Evolutionary conservation across 2,797 vertebrate genomes (phyloP), one percentile per base, ranked within the genome.

Genomic region (Taeniopygia guttata): DNA sequence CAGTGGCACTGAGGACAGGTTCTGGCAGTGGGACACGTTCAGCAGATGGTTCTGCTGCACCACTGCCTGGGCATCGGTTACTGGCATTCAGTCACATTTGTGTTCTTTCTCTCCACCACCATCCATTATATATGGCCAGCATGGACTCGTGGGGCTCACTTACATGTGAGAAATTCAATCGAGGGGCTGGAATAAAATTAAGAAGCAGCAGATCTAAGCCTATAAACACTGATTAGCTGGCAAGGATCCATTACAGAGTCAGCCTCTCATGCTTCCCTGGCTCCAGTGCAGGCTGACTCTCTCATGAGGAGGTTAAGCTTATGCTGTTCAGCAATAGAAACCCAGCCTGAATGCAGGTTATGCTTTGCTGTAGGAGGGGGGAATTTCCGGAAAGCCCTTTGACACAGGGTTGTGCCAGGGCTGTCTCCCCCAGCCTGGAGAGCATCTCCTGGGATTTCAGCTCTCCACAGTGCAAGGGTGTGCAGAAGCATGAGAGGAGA

Each of bases 281-380:
- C 13, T 42, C 40, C 1, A 3, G 29, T 1, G 4, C 8, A 4
- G 8, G 63, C 55, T 48, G 64, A 43, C 0, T 6, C 51, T 43
- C 5, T 55, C 1, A 0, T 1, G 23, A 15, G 7, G 9, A 12
- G n/a, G 12, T 22, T 34, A 25, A 91, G 43, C 32, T 1, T 7
- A 20, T 9, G 4, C 36, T 16, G 22, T 45, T 51, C 34, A n/a
- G 67, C 36, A 27, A 8, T 0, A 23, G 16, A 76, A 19, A 22
- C 0, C 0, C 29, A 69, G 62, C 0, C 0, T 2, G 2, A n/a
- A 23, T 1, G 0, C 29, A n/a, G 36, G 27, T 56, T 25, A 4
- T 73, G 19, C 40, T 64, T 63, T 48, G 25, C n/a, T 48, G 20
- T 63, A 45, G 32, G 43, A 59, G 21, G 9, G 20, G 8, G 34